Percentiles rank a stretch among this genome's conserved stretches.
These are phyloP conservation scores for Mus minutoides DNA, from an alignment of 2,797 vertebrate species.

Conservation along the genomic window DNA sequence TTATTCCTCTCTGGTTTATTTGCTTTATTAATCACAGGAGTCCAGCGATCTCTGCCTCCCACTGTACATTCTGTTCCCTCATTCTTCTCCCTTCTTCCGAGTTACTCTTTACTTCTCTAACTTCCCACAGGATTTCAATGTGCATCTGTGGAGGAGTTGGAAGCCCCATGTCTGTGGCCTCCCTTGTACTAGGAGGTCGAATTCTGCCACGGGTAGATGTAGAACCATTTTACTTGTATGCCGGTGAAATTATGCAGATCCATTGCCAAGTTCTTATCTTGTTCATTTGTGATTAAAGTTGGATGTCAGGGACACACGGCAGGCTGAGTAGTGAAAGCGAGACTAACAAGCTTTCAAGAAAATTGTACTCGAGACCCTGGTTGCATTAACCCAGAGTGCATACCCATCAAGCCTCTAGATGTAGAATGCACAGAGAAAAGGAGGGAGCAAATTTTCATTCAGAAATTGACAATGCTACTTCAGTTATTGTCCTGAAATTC, in stretches of 20 bases:
- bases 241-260: constrained; percentile 36
- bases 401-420: not conserved
- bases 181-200: not conserved
- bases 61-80: not conserved
- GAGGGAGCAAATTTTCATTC: not conserved
- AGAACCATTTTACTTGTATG: not conserved
- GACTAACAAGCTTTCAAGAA: constrained; percentile 59
- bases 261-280: not conserved
- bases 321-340: not conserved
- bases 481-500: not conserved
- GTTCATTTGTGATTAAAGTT: constrained; percentile 43
- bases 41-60: not conserved
- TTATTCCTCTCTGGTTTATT: not conserved
- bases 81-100: not conserved
- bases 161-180: not conserved
- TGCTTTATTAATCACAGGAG: not conserved
- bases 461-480: constrained; percentile 31
- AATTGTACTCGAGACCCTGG: constrained; percentile 41
- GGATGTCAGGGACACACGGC: not conserved
- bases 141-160: not conserved
- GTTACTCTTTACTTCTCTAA: not conserved
- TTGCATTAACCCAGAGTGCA: constrained; percentile 32
- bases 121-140: not conserved
- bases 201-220: not conserved
- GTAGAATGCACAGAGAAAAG: constrained; percentile 1